Evolutionary conservation across 2,113 vertebrate species (phyloP), one percentile per base, ranked within the genome.

Genomic region (Gobio gobio): DNA sequence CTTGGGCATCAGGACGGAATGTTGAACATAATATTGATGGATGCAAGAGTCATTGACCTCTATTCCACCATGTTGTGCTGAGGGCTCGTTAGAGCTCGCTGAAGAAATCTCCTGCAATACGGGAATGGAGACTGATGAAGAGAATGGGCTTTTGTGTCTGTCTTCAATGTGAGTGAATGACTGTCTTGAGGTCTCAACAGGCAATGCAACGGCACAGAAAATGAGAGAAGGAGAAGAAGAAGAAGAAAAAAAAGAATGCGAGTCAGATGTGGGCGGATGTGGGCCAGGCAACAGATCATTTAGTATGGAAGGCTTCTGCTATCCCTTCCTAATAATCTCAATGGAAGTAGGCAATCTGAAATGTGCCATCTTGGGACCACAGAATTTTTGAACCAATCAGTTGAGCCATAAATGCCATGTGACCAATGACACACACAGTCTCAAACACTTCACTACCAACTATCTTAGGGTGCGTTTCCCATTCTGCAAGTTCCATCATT

Each of bases 1-100:
- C 45, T 49, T 49, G 14, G 85, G 85, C 85, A 49, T 82, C 78
- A 75, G 45, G 43, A 72, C 8, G 3, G 70, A 86, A 66, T 64
- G 70, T 81, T 74, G 78, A 56, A 75, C 64, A 86, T 75, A 40
- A 54, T 86, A 82, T 86, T 76, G 85, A 86, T 86, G 72, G 78
- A 86, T 86, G 68, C 56, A 85, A 72, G 54, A 72, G 83, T 84
- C 73, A 80, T 18, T 76, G 87, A 88, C 86, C 85, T 88, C 78
- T 68, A 72, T 75, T 78, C 83, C 81, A 63, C 85, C 47, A 76
- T 82, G 87, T 78, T 86, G 87, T 77, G 87, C 86, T 40, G 51
- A 72, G 51, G 85, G 77, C 83, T 86, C 85, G 72, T 88, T 88
- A 84, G 87, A 85, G 63, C 77, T 76, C 43, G 59, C 78, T 63